Conservation (phyloP, 2,797 vertebrate species). For the Varecia variegata region DNA sequence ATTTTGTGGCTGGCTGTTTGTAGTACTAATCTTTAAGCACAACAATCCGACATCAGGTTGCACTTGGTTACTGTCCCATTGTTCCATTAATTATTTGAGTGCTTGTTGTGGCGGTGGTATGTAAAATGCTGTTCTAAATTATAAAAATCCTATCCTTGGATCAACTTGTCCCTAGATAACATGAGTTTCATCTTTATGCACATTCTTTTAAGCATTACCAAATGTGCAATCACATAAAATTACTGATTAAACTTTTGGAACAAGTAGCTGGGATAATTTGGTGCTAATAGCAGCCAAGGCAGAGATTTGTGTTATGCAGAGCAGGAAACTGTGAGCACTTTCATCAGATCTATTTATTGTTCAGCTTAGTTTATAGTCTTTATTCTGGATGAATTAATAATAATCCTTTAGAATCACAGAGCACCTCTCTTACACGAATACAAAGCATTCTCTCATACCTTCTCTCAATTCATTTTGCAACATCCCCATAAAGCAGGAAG, state of each 20-base stretch:
- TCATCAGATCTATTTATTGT: conserved; percentile 54
- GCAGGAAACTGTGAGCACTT: conserved; percentile 20
- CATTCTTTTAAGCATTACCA: conserved; percentile 36
- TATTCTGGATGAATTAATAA: conserved; percentile 50
- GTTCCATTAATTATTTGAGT: conserved; percentile 27
- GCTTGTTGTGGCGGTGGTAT: neutral
- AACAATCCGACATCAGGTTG: conserved; percentile 18
- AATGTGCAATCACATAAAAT: conserved; percentile 11
- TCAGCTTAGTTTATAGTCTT: conserved; percentile 44
- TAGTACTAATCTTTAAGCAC: conserved; percentile 28
- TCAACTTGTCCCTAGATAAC: neutral
- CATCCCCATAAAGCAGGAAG: conserved; percentile 52
- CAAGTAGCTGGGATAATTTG: neutral
- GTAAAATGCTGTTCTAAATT: conserved; percentile 42
- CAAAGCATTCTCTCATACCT: conserved; percentile 66
- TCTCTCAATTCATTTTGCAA: conserved; percentile 34
- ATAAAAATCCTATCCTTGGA: neutral
- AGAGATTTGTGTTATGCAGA: neutral
- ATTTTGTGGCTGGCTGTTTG: conserved; percentile 9
- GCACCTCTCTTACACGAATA: conserved; percentile 47
- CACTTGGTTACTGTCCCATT: conserved; percentile 36
- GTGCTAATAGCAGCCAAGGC: neutral
- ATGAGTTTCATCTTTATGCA: conserved; percentile 46
- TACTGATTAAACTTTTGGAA: conserved; percentile 61
- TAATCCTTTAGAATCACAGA: conserved; percentile 59